Evolutionary conservation across 2,113 vertebrate genomes (phyloP), one percentile per base, ranked within the genome.

Genomic region (Campylomormyrus numenius): DNA sequence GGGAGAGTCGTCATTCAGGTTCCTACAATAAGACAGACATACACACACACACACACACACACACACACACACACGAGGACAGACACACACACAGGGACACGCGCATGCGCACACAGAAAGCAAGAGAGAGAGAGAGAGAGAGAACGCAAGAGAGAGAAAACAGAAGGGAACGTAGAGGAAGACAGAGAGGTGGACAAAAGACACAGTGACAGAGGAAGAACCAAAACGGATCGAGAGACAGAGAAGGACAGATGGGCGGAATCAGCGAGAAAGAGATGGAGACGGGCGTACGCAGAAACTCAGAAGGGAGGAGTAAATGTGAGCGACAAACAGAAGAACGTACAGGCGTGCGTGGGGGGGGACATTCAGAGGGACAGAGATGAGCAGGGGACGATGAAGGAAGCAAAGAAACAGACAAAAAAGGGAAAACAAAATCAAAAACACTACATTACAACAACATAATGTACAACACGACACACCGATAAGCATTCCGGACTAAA

Each of bases 1-100:
- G 0, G 97, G 95, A 0, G 97, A 97, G 24, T 98, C 98, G 9
- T 96, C 95, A 0, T 95, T 97, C 90, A 98, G 95, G 0, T 95
- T 96, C 91, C 97, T 98, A 91, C 48, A 91, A 45, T 88, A 46
- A 85, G 85, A 91, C n/a, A 88, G 45, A 90, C 27, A 91, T 5
- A 91, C 48, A 70, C 21, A 77, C 39, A 42, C 39, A 42, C 39
- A 42, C 39, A 39, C 53, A 87, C 35, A 50, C 56, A 53, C 52
- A 53, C 17, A n/a, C n/a, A 56, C 48, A 52, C 35, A 35, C 35
- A 35, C 35, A 35, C 35, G 35, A 35, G 35, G 35, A 35, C 35
- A 35, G 35, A 46, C 6, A 52, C 31, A 70, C 48, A 52, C 58
- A 88, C 50, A 8, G 11, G 53, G n/a, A 74, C 13, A 85, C 27